Evolutionary conservation across 2,113 vertebrate species (phyloP).

Genomic region (Paratilapia polleni): DNA sequence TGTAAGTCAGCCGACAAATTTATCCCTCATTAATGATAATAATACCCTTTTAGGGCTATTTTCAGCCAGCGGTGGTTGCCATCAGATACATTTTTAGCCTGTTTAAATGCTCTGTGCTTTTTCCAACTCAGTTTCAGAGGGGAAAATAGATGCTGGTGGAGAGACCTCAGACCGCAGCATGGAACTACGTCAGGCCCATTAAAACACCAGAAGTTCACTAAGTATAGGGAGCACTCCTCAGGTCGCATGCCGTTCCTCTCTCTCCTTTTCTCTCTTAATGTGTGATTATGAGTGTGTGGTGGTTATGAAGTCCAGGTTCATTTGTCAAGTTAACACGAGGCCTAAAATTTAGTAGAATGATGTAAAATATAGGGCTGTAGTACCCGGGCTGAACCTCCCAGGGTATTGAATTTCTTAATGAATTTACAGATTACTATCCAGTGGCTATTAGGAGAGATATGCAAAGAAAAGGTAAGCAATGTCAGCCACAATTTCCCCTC

Average conservation of each 20-base stretch:
- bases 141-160: conserved; percentile 76
- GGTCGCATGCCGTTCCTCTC: conserved; percentile 43
- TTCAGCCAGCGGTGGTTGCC: conserved; percentile 77
- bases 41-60: conserved; percentile 80
- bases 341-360: conserved; percentile 26
- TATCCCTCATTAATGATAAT: conserved; percentile 84
- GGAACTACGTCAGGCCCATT: conserved; percentile 77
- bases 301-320: conserved; percentile 35
- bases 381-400: background rate
- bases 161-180: conserved; percentile 80
- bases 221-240: conserved; percentile 76
- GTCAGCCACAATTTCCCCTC: too few relatives aligned
- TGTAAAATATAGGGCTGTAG: conserved; percentile 7
- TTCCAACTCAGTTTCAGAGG: conserved; percentile 74
- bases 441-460: too few relatives aligned
- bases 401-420: background rate
- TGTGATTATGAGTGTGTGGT: conserved; percentile 14
- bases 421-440: background rate
- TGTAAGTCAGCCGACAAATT: conserved; percentile 76
- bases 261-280: background rate
- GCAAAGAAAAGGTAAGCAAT: background rate
- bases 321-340: conserved; percentile 40
- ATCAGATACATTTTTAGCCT: conserved; percentile 82
- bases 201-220: conserved; percentile 72
- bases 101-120: conserved; percentile 74